These are phyloP conservation scores for Plagodis pulveraria DNA, from an alignment of 2,888 invertebrate species.

Conservation along the genomic window DNA sequence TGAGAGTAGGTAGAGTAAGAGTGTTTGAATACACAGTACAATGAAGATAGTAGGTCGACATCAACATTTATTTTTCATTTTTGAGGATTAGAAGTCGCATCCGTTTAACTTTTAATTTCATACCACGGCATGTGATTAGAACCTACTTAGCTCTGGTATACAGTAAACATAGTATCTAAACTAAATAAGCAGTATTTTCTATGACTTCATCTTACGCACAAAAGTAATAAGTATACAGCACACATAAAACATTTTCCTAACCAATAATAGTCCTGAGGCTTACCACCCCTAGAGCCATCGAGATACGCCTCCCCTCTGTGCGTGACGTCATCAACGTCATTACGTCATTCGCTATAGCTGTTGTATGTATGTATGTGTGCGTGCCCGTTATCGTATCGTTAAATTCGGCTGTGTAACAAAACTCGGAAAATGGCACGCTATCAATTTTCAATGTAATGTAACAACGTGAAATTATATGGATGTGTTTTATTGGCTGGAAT, in stretches of 20 bases:
- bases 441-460: slow-evolving; percentile 30
- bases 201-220: slow-evolving; percentile 17
- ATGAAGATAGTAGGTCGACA: too few species aligned
- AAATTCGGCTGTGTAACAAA: slow-evolving; percentile 48
- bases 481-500: slow-evolving; percentile 25
- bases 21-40: too few species aligned
- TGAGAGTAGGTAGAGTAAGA: too few species aligned
- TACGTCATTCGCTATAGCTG: slow-evolving; percentile 47
- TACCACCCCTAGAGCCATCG: slow-evolving; percentile 26
- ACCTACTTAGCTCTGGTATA: too few species aligned
- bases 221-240: slow-evolving; percentile 25
- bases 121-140: too few species aligned
- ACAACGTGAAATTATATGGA: slow-evolving; percentile 28
- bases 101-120: too few species aligned
- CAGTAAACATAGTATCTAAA: too few species aligned
- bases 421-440: slow-evolving; percentile 38
- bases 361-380: slow-evolving; percentile 33
- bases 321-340: slow-evolving; percentile 67
- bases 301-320: slow-evolving; percentile 40
- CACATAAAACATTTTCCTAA: slow-evolving; percentile 26
- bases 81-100: too few species aligned
- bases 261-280: slow-evolving; percentile 24
- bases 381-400: slow-evolving; percentile 53
- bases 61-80: too few species aligned
- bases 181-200: neutral